Conservation (phyloP, 2,888 invertebrate species). For the Synanthedon formicaeformis region DNA sequence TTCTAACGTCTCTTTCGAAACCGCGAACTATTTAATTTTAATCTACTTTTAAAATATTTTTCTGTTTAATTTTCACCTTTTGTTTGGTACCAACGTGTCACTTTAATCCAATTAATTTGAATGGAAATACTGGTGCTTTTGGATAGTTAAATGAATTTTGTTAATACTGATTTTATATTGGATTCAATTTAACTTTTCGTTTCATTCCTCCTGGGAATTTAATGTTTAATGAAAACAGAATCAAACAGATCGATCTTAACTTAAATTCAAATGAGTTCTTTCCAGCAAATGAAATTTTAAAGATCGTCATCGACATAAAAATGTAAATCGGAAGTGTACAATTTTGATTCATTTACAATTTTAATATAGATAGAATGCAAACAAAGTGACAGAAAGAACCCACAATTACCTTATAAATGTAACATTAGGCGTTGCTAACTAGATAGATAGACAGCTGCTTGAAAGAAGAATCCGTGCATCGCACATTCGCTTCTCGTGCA, state of each 20-base stretch:
- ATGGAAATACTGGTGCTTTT: conserved; percentile 63
- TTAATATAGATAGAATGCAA: no score
- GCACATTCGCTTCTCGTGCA: conserved; percentile 71
- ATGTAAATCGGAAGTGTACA: conserved; percentile 2
- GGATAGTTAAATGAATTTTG: conserved; percentile 48
- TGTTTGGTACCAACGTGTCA: conserved; percentile 18
- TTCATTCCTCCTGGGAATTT: conserved; percentile 67
- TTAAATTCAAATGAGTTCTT: conserved; percentile 48
- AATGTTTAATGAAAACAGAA: conserved; percentile 46
- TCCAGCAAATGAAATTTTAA: conserved; percentile 42
- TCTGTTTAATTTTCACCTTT: conserved; percentile 11
- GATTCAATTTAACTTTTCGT: conserved; percentile 57
- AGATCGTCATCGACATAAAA: no score
- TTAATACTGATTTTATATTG: conserved; percentile 31
- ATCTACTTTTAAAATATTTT: no score
- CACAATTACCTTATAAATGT: conserved; percentile 44
- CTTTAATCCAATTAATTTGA: conserved; percentile 15
- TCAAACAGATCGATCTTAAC: conserved; percentile 53
- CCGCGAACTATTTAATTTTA: no score
- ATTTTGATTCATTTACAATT: not conserved
- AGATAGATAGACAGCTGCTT: conserved; percentile 68
- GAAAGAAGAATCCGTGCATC: conserved; percentile 68
- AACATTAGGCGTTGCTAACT: conserved; percentile 67
- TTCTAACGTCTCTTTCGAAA: no score
- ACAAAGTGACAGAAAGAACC: conserved; percentile 36